A percentile compares a stretch with the other conserved stretches of the same genome.
These are phyloP conservation scores for Nerophis ophidion DNA, from an alignment of 2,113 vertebrate species.

Conservation along the genomic window DNA sequence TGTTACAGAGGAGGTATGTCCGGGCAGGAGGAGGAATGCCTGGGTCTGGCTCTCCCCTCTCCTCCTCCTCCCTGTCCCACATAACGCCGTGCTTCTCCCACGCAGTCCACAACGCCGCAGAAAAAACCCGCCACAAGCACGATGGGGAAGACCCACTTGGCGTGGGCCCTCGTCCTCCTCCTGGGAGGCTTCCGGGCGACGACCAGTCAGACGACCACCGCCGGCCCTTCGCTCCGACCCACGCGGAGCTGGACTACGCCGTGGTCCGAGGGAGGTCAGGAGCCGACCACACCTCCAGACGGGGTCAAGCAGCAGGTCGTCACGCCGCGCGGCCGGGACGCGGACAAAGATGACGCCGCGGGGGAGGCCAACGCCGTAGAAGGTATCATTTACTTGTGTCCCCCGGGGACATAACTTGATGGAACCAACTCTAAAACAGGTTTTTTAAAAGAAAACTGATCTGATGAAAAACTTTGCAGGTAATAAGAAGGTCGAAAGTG, in stretches of 20 bases:
- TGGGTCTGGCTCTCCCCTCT: background rate
- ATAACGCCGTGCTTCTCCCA: slow-evolving; percentile 20
- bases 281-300: background rate
- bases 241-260: background rate
- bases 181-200: slow-evolving; percentile 2
- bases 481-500: too few species aligned
- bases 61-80: slow-evolving; percentile 1
- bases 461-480: too few species aligned
- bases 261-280: too few species aligned
- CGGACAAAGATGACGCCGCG: background rate
- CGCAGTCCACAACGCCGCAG: slow-evolving; percentile 15
- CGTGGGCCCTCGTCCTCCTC: slow-evolving; percentile 30
- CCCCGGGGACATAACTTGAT: too few species aligned
- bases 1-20: slow-evolving; percentile 18
- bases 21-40: slow-evolving; percentile 34
- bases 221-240: too few species aligned
- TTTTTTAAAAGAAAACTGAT: too few species aligned
- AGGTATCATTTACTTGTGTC: background rate
- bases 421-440: too few species aligned
- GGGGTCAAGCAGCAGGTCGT: background rate
- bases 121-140: slow-evolving; percentile 16
- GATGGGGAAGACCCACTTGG: slow-evolving; percentile 50
- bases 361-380: background rate
- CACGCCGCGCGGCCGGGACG: too few species aligned
- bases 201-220: too few species aligned